Percentiles rank a stretch among this genome's conserved stretches.
phyloP scores from a whole-genome alignment of 2,888 invertebrate genomes.

The Agrochola circellaris region DNA sequence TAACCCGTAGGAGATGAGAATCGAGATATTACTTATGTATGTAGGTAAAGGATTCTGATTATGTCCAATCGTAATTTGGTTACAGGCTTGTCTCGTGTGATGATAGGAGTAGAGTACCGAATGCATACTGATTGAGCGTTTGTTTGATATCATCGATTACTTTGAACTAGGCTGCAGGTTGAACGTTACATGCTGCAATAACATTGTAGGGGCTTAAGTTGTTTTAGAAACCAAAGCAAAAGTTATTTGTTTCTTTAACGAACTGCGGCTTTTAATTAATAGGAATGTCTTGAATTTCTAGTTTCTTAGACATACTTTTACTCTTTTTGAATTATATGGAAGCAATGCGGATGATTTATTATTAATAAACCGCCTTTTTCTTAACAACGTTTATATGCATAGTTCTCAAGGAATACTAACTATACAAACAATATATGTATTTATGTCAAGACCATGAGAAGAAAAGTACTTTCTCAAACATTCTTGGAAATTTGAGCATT shows the following conservation, averaged over 20 bases:
- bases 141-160: slow-evolving; percentile 31
- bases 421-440: not conserved
- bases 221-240: not conserved
- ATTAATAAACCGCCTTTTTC: not conserved
- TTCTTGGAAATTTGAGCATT: too few relatives aligned
- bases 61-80: slow-evolving; percentile 46
- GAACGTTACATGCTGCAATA: not conserved
- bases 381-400: not conserved
- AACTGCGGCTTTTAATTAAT: too few relatives aligned
- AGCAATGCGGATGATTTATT: not conserved
- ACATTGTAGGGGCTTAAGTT: not conserved
- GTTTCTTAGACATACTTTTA: not conserved
- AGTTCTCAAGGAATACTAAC: not conserved
- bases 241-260: not conserved
- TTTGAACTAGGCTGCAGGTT: slow-evolving; percentile 9
- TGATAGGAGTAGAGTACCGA: slow-evolving; percentile 13
- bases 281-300: not conserved
- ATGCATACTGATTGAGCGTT: slow-evolving; percentile 42
- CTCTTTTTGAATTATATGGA: not conserved
- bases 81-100: slow-evolving; percentile 32
- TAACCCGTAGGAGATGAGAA: slow-evolving; percentile 8
- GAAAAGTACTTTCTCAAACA: not conserved
- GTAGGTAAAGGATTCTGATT: slow-evolving; percentile 44
- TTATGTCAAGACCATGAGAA: slow-evolving; percentile 10
- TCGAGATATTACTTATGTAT: slow-evolving; percentile 12